Evolutionary conservation across 2,797 vertebrate species (phyloP), one percentile per base, ranked within the genome.

Genomic region (Myotis pilosus): DNA sequence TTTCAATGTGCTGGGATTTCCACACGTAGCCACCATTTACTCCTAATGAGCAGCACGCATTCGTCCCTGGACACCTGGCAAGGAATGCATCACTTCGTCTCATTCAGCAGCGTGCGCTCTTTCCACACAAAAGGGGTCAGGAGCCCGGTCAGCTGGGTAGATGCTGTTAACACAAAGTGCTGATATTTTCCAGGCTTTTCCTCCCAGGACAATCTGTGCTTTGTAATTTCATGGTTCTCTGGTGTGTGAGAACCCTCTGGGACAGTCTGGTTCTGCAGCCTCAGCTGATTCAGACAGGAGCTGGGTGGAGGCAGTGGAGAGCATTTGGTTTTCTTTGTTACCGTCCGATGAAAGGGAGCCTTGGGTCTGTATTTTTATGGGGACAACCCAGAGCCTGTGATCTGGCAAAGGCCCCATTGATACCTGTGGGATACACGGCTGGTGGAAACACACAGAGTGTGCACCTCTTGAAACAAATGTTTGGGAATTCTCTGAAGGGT

Each of bases 1-100:
- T 96, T 91, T 96, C 2, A 0, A 72, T 82, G 88, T 92, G 91
- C 82, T 87, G 94, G 87, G 87, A 97, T 97, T 98, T 97, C 96
- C 94, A 96, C 92, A 53, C 75, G 57, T 88, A 93, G 89, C 89
- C 94, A 51, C 90, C 87, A 95, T 93, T 97, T 98, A 76, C 78
- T 72, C 47, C 96, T 96, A 97, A 97, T 96, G 97, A 98, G 62
- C 75, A 0, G 93, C 68, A 51, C 2, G 28, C 25, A 41, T 89
- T 79, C 44, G 96, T 97, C 95, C 85, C 92, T 33, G 13, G 66
- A 76, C 57, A 11, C 91, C 91, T 80, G 95, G 41, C 41, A 66
- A 12, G 57, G 94, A 44, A 6, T 5, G 10, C 11, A 66, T 66
- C 93, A 64, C 82, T 66, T 91, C 71, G 36, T 83, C 89, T 82